Base-by-base conservation (phyloP, 2,888 invertebrate genomes). In the Mythimna albipuncta region DNA sequence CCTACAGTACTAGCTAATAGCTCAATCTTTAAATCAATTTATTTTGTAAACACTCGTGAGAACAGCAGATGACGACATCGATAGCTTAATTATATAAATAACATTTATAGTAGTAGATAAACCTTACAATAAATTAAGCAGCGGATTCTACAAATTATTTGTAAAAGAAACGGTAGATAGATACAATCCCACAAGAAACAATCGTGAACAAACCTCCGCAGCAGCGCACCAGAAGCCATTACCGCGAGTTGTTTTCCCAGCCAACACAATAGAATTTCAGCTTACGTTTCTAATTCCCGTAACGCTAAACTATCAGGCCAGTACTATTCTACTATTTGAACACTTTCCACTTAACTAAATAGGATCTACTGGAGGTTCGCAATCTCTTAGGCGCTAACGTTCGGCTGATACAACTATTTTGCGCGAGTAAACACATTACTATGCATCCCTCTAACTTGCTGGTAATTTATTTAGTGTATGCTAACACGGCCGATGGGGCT, bases 381-480 rank as follows among this genome's bases (percentile, higher is more conserved):
- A 83, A 81, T 85, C 80, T 86, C 87, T 80, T 82, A 75, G 77
- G 70, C 77, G 73, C 77, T 58, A 68, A 65, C 57, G 76, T 71
- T 78, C 26, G 67, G 79, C 85, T 83, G 80, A 81, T 78, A 75
- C 77, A 67, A 74, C 64, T 67, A 50, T 70, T 61, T 61, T 69
- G 72, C 38, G 41, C 64, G 70, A 69, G 67, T 75, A 81, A 84
- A 87, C 84, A 83, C 81, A 81, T 82, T 77, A 81, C 73, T 80
- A 85, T 86, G 81, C 81, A 85, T 80, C 84, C 69, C 79, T 71
- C 71, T 82, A 76, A 80, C 84, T 78, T 72, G 72, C 26, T 61
- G 68, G 69, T 82, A 79, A 85, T 87, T 85, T 85, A 84, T 88
- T 85, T 83, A 86, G 84, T 82, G 81, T 83, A 80, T 78, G 84